Evolutionary conservation across 2,888 invertebrate genomes (phyloP), one percentile per base, ranked within the genome.

Genomic region (Apomyelois bistriatella): DNA sequence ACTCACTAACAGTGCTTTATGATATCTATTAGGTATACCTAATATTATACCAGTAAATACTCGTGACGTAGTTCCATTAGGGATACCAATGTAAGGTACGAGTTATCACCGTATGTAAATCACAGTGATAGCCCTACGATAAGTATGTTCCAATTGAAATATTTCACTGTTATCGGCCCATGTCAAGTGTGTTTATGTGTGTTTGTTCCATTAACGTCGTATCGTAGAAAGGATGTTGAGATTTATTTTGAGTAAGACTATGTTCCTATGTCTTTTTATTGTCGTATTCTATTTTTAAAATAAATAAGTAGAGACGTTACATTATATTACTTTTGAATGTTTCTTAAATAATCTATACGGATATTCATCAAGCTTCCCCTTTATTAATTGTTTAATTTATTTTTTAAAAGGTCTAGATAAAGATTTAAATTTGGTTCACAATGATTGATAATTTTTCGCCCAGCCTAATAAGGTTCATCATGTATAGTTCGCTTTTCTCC

Each of bases 11-110:
- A 13, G 43, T 8, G 9, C 17, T 3, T 8, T 46, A 46, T 32
- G 10, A 10, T 32, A 32, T 28, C 7, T 28, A 28, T 32, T 7
- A 32, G 32, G 9, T 10, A 10, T 8, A 32, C 32, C 7, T 1
- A 10, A 9, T 9, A 9, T 28, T 28, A 28, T 28, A 5, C n/a
- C 6, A 40, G n/a, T 43, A 46, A 32, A 46, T 35, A 46, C 43
- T 30, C 70, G 61, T 68, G 67, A 61, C 58, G 60, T 56, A 48
- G 22, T 28, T 60, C 75, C 74, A 76, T 78, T 77, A 76, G 66
- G 53, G 57, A 52, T 66, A 65, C 68, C 70, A 66, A 62, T 70
- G 60, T 62, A 67, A 58, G 63, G 54, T 55, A 47, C 46, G 50
- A 53, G 52, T 59, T 63, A 61, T 63, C 59, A 50, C 56, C 52